Conservation (phyloP, 2,797 vertebrate genomes). For the Cryptoblepharus egeriae region DNA sequence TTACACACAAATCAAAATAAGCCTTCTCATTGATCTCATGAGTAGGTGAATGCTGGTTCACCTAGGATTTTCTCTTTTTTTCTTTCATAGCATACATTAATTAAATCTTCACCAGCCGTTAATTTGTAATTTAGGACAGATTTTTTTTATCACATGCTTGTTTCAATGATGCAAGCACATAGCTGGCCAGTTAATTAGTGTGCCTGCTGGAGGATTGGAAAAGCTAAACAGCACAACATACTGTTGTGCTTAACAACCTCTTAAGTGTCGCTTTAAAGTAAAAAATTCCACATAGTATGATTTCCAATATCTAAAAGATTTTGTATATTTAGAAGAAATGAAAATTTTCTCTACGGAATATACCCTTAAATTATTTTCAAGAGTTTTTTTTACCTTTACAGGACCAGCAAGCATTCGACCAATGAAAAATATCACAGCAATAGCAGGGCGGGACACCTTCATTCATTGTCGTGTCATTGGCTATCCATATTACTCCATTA, state of each 20-base stretch:
- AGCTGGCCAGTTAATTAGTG: slow-evolving; percentile 40
- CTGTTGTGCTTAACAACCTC: too few species aligned
- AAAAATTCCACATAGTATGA: slow-evolving; percentile 4
- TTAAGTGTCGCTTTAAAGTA: slow-evolving; percentile 52
- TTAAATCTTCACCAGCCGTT: slow-evolving; percentile 54
- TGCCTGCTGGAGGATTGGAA: slow-evolving; percentile 52
- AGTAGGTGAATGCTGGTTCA: neutral
- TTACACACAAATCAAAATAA: slow-evolving; percentile 19
- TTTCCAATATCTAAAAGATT: slow-evolving; percentile 12
- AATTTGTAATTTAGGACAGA: slow-evolving; percentile 44
- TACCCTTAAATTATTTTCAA: slow-evolving; percentile 83
- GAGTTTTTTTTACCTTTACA: slow-evolving; percentile 79
- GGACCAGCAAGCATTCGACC: slow-evolving; percentile 96
- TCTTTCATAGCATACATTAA: slow-evolving; percentile 39
- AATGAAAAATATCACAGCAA: slow-evolving; percentile 99
- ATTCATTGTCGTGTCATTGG: slow-evolving; percentile 98
- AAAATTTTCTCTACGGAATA: slow-evolving; percentile 28
- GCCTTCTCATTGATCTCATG: slow-evolving; percentile 10
- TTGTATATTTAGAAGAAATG: slow-evolving; percentile 36
- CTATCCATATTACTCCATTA: slow-evolving; percentile 98
- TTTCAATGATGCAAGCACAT: slow-evolving; percentile 38
- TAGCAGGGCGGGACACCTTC: slow-evolving; percentile 94
- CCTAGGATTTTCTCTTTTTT: neutral
- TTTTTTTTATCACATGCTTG: slow-evolving; percentile 50
- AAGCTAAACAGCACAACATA: slow-evolving; percentile 59